Evolutionary conservation across 1,140 invertebrate genomes (phyloP).

Genomic region (Trachymyrmex cornetzi): DNA sequence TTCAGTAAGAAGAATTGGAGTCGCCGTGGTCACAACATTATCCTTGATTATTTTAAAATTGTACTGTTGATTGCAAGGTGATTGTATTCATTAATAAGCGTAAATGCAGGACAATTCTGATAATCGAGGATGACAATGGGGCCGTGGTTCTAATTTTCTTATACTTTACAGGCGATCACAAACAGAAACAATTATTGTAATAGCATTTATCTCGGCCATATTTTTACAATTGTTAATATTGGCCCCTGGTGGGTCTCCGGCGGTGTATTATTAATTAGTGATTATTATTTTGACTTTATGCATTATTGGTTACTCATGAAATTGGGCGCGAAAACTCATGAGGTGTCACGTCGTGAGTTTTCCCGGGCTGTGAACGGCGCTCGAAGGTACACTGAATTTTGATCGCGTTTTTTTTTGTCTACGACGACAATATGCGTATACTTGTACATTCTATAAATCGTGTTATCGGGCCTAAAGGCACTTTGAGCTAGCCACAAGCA

Average conservation of each 20-base stretch:
- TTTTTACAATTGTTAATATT: constrained; percentile 63
- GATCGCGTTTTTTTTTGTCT: neutral
- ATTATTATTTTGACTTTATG: constrained; percentile 62
- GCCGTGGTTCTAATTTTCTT: constrained; percentile 47
- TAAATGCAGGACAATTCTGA: neutral
- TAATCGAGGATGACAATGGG: neutral
- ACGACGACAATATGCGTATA: neutral
- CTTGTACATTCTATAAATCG: neutral
- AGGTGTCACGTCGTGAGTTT: neutral
- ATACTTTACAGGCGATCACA: constrained; percentile 43
- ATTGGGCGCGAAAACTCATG: neutral
- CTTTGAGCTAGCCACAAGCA: neutral
- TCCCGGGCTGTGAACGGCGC: neutral
- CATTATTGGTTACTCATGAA: constrained; percentile 37
- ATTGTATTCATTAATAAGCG: neutral
- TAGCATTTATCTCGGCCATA: constrained; percentile 54
- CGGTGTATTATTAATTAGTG: constrained; percentile 44
- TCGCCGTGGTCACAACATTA: neutral
- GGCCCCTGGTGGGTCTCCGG: constrained; percentile 70
- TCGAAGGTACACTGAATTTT: neutral
- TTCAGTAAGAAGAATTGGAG: constrained; percentile 15
- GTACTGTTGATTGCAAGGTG: neutral
- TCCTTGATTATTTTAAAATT: neutral
- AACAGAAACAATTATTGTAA: constrained; percentile 59
- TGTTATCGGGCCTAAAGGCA: neutral